These are phyloP conservation scores for Neoscelio sp. DNA, from an alignment of 2,888 invertebrate species.

Conservation along the genomic window DNA sequence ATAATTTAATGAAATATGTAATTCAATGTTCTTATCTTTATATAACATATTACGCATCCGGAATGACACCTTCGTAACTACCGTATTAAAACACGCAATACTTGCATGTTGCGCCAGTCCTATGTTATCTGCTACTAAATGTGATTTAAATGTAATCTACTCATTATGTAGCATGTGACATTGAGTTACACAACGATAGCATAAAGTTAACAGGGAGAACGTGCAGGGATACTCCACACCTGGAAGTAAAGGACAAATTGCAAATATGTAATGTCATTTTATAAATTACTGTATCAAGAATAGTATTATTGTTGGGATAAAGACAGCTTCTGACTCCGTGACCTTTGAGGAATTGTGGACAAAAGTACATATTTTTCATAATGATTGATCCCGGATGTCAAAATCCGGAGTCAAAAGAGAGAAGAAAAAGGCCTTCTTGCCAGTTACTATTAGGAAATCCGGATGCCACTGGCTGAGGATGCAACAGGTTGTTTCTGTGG, in stretches of 20 bases:
- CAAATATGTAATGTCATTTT: neutral
- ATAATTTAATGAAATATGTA: no score
- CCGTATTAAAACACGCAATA: conserved; percentile 15
- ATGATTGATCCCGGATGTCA: conserved; percentile 13
- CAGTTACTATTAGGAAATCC: conserved; percentile 8
- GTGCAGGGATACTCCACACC: no score
- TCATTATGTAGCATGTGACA: conserved; percentile 8
- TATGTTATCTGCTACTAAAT: neutral
- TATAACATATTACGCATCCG: conserved; percentile 43
- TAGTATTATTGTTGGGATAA: no score
- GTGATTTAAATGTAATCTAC: conserved; percentile 8
- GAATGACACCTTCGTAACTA: conserved; percentile 47
- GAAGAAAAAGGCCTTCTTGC: conserved; percentile 19
- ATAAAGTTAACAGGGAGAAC: neutral
- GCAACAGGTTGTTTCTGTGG: conserved; percentile 64
- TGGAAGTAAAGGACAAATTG: no score
- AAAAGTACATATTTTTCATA: conserved; percentile 13
- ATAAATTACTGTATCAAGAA: neutral
- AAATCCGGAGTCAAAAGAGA: conserved; percentile 32
- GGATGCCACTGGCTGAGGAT: neutral
- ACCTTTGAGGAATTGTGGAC: neutral
- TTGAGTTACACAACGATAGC: neutral
- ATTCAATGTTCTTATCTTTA: conserved; percentile 45
- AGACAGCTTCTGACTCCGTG: neutral
- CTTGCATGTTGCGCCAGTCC: neutral